Evolutionary conservation across 2,888 invertebrate species (phyloP), one percentile per base, ranked within the genome.

Genomic region (Oligia latruncula): DNA sequence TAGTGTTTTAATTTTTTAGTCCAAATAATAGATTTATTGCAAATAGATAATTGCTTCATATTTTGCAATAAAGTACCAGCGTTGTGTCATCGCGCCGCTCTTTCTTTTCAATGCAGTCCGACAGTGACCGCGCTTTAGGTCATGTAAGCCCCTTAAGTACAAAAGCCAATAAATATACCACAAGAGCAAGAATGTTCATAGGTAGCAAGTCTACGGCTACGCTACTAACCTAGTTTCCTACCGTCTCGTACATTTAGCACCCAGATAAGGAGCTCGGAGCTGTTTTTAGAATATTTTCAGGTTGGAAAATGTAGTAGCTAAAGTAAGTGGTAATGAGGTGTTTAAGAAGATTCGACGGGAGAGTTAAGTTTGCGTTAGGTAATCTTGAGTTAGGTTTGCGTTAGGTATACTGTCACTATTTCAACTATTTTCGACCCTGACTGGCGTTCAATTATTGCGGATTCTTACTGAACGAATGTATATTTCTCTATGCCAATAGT

Each of bases 141-240:
- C 40, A 40, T 40, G 40, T 40, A 40, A 0, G 4, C 4, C 40
- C 40, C 40, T 40, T 76, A 73, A 60, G 23, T 64, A 62, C 29
- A 71, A 65, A 72, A 72, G 35, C 75, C 43, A 83, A 83, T 88
- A 86, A 83, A 88, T 88, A 80, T 73, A 77, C 81, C 40, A 65
- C 64, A 49, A 75, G 62, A 71, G 79, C 68, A 74, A 35, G 23
- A n/a, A 71, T 43, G 74, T 73, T 79, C 83, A 83, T 78, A 62
- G 82, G 67, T 65, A 58, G 64, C 71, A 68, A 67, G 78, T 78
- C 35, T 65, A 84, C 67, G 62, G 60, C 49, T 78, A 77, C 65
- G 73, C 70, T 62, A 78, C 60, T 86, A 88, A 88, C 84, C 84
- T 52, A 80, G 77, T 86, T 86, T 75, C 46, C 67, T n/a, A 64